Base-by-base conservation (phyloP, 2,113 vertebrate genomes). In the Oreochromis tanganicae region DNA sequence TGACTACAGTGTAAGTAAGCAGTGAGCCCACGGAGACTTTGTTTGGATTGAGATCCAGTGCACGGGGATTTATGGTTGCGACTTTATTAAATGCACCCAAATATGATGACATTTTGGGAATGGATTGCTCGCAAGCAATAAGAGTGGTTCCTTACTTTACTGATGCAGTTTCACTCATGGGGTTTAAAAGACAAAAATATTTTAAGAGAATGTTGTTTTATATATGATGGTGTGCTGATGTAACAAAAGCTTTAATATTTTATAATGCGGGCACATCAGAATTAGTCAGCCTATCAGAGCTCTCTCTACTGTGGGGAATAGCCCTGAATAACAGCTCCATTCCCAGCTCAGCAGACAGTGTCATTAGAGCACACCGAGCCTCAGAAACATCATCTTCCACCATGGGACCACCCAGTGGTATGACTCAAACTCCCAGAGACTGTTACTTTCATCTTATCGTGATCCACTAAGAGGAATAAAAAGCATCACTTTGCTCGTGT, bases 371-470 rank as follows among this genome's bases (percentile, higher is more conserved):
- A 88, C 57, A 43, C 84, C 63, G 57, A 86, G 84, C 82, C 88
- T 91, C 82, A 84, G 78, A 88, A 86, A 84, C 87, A 82, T 87
- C 87, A 78, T 83, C 85, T 85, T 82, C 84, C 82, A 87, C 83
- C 91, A 75, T 41, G 92, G 88, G 93, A 94, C 93, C 88, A 90
- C 89, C 90, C 90, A 92, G 87, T 61, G 87, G 86, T 87, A 82
- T 90, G 91, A 92, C 83, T 94, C 91, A 89, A 93, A 89, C 87
- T 94, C 89, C 52, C 92, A 93, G 93, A 93, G 87, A 89, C 79
- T 48, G 90, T 89, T 80, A 29, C 89, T 93, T 93, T 92, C 89
- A 91, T 93, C 92, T 91, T 61, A 59, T 68, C 78, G 57, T 29
- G 17, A 56, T 80, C 83, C 84, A 17, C 88, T 55, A 89, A 86